These are phyloP conservation scores for Dryomyza anilis DNA, from an alignment of 2,888 invertebrate species.

Conservation along the genomic window DNA sequence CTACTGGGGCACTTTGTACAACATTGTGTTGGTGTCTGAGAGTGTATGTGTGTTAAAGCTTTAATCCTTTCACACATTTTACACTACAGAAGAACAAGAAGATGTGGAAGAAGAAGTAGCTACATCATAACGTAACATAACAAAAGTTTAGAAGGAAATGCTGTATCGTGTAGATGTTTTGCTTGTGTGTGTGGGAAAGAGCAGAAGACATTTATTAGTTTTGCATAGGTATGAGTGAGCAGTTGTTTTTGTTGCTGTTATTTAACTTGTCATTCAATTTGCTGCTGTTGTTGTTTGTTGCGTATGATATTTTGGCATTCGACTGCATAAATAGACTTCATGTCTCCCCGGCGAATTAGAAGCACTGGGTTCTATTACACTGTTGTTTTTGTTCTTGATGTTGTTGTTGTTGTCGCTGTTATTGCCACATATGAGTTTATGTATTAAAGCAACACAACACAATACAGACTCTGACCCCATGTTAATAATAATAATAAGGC, in stretches of 20 bases:
- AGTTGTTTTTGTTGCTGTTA: background rate
- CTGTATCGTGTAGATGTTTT: background rate
- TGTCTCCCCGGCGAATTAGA: too few species aligned
- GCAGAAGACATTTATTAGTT: constrained; percentile 9
- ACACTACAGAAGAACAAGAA: background rate
- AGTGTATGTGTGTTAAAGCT: too few species aligned
- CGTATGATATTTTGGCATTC: background rate
- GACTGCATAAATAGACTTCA: background rate
- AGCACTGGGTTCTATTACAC: too few species aligned
- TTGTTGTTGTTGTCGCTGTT: background rate
- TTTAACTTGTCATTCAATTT: too few species aligned
- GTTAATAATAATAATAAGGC: constrained; percentile 40
- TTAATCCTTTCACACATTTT: too few species aligned
- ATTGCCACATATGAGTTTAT: too few species aligned
- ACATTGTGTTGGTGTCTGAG: too few species aligned
- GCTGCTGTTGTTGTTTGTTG: background rate
- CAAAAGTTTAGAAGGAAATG: background rate
- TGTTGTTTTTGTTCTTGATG: background rate
- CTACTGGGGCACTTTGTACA: too few species aligned
- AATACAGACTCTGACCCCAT: constrained; percentile 35
- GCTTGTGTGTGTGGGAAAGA: constrained; percentile 20
- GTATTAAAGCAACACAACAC: too few species aligned
- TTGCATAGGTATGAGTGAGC: background rate
- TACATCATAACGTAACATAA: background rate
- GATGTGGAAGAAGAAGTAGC: background rate